Percentiles rank a stretch among this genome's conserved stretches.
phyloP scores from a whole-genome alignment of 2,113 vertebrate genomes.

The Heterocephalus glaber region DNA sequence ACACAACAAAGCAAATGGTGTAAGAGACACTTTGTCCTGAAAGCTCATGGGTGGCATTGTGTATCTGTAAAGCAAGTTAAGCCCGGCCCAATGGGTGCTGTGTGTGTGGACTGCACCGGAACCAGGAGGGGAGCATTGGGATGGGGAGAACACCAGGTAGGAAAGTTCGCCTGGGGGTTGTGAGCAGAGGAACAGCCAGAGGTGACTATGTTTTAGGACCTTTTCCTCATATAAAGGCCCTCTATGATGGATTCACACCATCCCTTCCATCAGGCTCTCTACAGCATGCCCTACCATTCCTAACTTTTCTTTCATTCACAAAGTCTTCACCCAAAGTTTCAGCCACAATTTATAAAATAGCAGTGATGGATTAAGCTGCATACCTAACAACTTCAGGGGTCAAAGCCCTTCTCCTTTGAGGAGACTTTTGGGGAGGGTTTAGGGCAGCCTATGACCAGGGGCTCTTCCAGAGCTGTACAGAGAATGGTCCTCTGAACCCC shows the following conservation, averaged over 20 bases:
- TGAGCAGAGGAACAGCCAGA: neutral
- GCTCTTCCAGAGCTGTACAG: neutral
- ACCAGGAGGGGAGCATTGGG: too few relatives aligned
- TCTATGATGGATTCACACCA: neutral
- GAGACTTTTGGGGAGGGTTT: neutral
- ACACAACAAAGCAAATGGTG: neutral
- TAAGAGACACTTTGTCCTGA: neutral
- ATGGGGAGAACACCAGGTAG: neutral
- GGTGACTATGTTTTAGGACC: neutral
- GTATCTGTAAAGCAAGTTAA: neutral
- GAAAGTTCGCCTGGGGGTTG: neutral
- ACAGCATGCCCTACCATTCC: neutral
- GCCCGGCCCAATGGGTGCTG: neutral
- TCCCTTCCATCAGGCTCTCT: neutral
- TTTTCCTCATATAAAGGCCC: neutral
- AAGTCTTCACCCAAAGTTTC: neutral
- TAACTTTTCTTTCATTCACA: neutral
- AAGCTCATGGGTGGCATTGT: neutral
- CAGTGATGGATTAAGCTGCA: neutral
- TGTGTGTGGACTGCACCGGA: neutral
- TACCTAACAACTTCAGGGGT: neutral
- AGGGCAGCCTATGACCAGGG: fast-evolving
- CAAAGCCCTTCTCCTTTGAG: neutral
- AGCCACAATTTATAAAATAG: neutral
- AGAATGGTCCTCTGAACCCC: neutral